Evolutionary conservation across 2,888 invertebrate species (phyloP), one percentile per base, ranked within the genome.

Genomic region (Agonum fuliginosum): DNA sequence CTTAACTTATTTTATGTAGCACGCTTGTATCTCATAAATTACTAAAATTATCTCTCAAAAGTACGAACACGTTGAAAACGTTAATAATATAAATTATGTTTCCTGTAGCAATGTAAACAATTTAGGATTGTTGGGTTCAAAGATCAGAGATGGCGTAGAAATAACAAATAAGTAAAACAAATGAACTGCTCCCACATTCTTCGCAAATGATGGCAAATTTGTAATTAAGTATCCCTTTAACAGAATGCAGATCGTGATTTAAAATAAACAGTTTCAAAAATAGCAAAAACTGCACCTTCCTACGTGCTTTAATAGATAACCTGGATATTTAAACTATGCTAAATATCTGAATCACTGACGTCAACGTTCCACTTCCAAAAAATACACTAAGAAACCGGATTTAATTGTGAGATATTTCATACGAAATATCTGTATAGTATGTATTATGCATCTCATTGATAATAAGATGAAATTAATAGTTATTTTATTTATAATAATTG

Each of bases 291-390:
- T 62, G 17, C 17, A 17, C 22, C 54, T 54, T 19, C 30, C 14
- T 19, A 30, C 1, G 1, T 24, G 8, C 30, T 30, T 30, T 27
- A 10, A 30, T 6, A 30, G 58, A 1, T 54, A 54, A 54, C 54
- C 54, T 24, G 54, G 54, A 54, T 54, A 54, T 27, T 54, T 27
- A 27, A 54, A 17, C 4, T 54, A 27, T 54, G 27, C 24, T 12
- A 14, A 54, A 27, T 17, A 5, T 62, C 3, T 58, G 27, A 54
- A 27, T 17, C 5, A 30, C 3, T 58, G 58, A 62, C 34, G 30
- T 34, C 58, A 62, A 62, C 10, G 30, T 30, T 62, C 30, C 30
- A 62, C 58, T 58, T 58, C 30, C 58, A 62, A 62, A 30, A 30
- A 62, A 27, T 48, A 6, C 27, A 12, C 17, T 30, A 27, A 27